Evolutionary conservation across 2,797 vertebrate species (phyloP).

Genomic region (Cichlasoma orientale): DNA sequence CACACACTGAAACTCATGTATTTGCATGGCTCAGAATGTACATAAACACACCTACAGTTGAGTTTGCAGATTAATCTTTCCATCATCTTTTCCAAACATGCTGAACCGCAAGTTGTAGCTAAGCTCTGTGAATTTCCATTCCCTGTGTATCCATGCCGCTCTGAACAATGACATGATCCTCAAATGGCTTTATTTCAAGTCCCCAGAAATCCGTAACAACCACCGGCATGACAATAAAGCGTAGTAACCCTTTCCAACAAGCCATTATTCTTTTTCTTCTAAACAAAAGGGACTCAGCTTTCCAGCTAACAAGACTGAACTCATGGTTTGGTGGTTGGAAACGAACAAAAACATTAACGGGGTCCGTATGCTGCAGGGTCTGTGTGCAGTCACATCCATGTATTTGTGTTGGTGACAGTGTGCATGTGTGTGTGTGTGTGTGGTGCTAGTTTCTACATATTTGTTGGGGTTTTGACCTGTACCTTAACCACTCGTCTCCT

Average conservation of each 20-base stretch:
- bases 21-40: background rate
- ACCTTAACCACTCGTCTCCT: constrained; percentile 27
- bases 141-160: constrained; percentile 39
- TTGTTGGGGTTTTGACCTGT: constrained; percentile 38
- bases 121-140: constrained; percentile 59
- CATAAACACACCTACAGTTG: background rate
- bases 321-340: constrained; percentile 58
- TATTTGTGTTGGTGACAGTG: background rate
- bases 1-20: background rate
- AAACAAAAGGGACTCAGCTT: constrained; percentile 65
- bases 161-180: constrained; percentile 64
- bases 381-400: constrained; percentile 12
- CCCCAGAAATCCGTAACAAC: constrained; percentile 68
- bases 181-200: constrained; percentile 68
- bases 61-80: constrained; percentile 31
- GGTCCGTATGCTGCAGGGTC: constrained; percentile 12
- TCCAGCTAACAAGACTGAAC: constrained; percentile 53
- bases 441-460: background rate
- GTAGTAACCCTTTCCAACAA: constrained; percentile 54
- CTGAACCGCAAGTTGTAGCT: constrained; percentile 33
- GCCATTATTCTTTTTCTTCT: constrained; percentile 54
- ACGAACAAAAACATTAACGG: constrained; percentile 59
- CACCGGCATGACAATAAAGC: constrained; percentile 62
- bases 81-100: constrained; percentile 46
- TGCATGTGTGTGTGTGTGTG: constrained; percentile 5